These are phyloP conservation scores for Deilephila porcellus DNA, from an alignment of 2,888 invertebrate species.

Conservation along the genomic window DNA sequence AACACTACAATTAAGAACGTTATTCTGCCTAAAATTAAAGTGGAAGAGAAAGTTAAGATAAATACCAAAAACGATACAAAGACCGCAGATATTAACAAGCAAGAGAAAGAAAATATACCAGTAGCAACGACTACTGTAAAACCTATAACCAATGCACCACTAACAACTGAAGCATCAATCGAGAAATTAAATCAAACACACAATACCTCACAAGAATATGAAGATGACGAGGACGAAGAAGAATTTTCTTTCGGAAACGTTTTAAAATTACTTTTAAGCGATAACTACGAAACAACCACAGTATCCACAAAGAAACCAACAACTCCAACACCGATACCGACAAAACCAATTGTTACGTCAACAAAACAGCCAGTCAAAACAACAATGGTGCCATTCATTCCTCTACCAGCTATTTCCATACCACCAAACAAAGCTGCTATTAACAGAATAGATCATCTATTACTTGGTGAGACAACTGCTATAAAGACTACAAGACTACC, in stretches of 20 bases:
- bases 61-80: not conserved
- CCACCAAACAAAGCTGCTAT: slow-evolving; percentile 61
- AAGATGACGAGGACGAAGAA: slow-evolving; percentile 75
- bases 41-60: slow-evolving; percentile 21
- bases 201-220: slow-evolving; percentile 63
- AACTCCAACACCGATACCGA: slow-evolving; percentile 38
- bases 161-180: slow-evolving; percentile 40
- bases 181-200: slow-evolving; percentile 53
- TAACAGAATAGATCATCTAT: slow-evolving; percentile 75
- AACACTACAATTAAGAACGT: slow-evolving; percentile 33
- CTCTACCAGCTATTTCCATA: slow-evolving; percentile 58
- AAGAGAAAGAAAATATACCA: not conserved
- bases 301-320: slow-evolving; percentile 37
- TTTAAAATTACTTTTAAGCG: slow-evolving; percentile 85
- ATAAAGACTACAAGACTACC: slow-evolving; percentile 55
- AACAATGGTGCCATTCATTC: slow-evolving; percentile 57
- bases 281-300: slow-evolving; percentile 71
- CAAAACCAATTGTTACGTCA: slow-evolving; percentile 39
- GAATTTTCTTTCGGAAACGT: slow-evolving; percentile 86
- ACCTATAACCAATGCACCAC: slow-evolving; percentile 34
- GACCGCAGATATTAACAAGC: not conserved
- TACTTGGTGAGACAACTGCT: slow-evolving; percentile 75
- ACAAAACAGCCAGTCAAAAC: slow-evolving; percentile 46
- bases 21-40: slow-evolving; percentile 34
- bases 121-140: slow-evolving; percentile 30